Conservation (phyloP, 2,113 vertebrate species). For the Gymnarchus niloticus region DNA sequence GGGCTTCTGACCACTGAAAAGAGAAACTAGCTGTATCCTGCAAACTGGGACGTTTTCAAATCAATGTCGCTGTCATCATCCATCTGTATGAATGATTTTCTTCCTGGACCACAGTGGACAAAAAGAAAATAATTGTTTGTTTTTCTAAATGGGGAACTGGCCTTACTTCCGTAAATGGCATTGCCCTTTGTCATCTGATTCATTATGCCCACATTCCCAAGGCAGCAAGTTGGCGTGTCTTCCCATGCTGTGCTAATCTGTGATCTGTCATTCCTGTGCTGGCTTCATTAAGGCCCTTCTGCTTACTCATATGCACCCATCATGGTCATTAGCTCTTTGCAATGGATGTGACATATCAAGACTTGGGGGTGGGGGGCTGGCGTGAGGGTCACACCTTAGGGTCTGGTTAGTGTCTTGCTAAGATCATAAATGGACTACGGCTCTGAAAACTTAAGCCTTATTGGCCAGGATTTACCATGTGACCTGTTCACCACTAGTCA, state of each 20-base stretch:
- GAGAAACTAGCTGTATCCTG: neutral
- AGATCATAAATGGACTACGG: neutral
- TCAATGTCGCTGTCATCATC: neutral
- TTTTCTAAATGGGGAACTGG: slow-evolving; percentile 9
- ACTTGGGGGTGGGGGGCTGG: neutral
- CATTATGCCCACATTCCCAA: neutral
- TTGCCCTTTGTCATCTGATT: slow-evolving; percentile 9
- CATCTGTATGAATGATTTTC: neutral
- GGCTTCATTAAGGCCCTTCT: neutral
- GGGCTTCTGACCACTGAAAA: neutral
- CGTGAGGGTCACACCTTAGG: neutral
- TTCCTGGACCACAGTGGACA: neutral
- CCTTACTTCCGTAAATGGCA: neutral
- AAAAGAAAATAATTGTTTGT: slow-evolving; percentile 7
- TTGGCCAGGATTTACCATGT: neutral
- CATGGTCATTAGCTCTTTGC: neutral
- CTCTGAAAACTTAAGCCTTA: neutral
- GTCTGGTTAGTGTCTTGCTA: neutral
- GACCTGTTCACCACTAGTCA: neutral
- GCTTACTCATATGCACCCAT: neutral
- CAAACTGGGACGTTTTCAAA: neutral
- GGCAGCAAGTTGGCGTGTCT: neutral
- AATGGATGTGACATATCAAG: slow-evolving; percentile 5
- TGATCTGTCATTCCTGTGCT: neutral
- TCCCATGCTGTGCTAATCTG: neutral